Conservation (phyloP, 2,113 vertebrate species). For the Trematomus loennbergii region DNA sequence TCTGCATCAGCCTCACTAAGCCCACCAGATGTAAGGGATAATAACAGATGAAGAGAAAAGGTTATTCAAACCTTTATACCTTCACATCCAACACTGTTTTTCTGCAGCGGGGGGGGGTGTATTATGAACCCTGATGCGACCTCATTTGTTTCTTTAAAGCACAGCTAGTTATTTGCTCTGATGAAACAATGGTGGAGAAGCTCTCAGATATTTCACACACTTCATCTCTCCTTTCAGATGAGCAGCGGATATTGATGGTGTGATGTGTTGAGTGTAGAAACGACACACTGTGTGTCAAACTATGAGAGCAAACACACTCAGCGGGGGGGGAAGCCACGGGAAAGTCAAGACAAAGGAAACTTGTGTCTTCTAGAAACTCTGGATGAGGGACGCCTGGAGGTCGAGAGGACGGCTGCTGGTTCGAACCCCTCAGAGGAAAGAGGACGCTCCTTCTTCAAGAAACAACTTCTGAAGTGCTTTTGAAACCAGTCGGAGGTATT, state of each 20-base stretch:
- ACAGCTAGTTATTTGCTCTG: constrained; percentile 52
- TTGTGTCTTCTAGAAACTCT: constrained; percentile 1
- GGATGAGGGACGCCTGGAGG: constrained; percentile 22
- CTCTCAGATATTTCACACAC: constrained; percentile 5
- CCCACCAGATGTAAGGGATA: constrained; percentile 8
- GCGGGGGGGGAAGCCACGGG: constrained; percentile 13
- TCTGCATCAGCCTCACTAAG: constrained; percentile 28
- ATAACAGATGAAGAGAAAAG: constrained; percentile 33
- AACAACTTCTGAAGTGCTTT: no score
- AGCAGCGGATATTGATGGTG: constrained; percentile 32
- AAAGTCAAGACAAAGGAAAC: constrained; percentile 35
- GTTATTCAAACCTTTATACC: constrained; percentile 15
- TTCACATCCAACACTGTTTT: constrained; percentile 8
- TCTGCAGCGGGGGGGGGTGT: neutral
- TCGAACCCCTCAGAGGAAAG: constrained; percentile 21
- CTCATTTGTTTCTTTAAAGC: constrained; percentile 48
- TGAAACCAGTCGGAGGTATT: neutral
- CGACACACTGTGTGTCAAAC: constrained; percentile 29
- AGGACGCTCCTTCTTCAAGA: neutral
- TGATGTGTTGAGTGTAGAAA: constrained; percentile 29
- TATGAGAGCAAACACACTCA: constrained; percentile 41
- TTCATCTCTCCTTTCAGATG: constrained; percentile 31
- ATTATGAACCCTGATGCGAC: constrained; percentile 18
- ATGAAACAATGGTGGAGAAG: constrained; percentile 32
- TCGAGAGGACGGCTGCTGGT: constrained; percentile 19